These are phyloP conservation scores for Amia ocellicauda DNA, from an alignment of 2,113 vertebrate species.

Conservation along the genomic window DNA sequence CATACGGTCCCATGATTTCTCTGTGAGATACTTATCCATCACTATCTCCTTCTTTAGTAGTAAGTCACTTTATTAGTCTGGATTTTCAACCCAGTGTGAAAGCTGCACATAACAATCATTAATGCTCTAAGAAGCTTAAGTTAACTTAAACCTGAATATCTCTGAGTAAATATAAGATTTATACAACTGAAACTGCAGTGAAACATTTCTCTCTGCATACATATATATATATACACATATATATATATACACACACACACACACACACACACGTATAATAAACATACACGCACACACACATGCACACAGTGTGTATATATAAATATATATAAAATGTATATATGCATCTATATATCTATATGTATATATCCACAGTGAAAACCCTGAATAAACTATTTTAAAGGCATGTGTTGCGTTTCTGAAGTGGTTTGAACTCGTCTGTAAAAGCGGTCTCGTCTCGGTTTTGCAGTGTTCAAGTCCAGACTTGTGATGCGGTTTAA, in stretches of 20 bases:
- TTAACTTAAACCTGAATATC: conserved; percentile 42
- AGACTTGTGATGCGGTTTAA: conserved; percentile 77
- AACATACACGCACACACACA: conserved; percentile 78
- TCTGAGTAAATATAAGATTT: conserved; percentile 25
- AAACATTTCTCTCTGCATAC: not conserved
- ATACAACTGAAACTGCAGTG: conserved; percentile 2
- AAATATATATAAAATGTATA: conserved; percentile 31
- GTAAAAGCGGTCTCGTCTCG: conserved; percentile 80
- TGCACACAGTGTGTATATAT: no score
- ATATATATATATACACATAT: conserved; percentile 27
- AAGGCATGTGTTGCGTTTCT: conserved; percentile 95
- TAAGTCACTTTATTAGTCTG: conserved; percentile 56
- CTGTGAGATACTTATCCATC: conserved; percentile 6
- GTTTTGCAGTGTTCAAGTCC: conserved; percentile 62
- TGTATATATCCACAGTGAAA: conserved; percentile 93
- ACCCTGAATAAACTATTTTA: conserved; percentile 92
- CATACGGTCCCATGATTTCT: conserved; percentile 29
- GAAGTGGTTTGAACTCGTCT: conserved; percentile 81
- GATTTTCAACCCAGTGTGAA: conserved; percentile 61
- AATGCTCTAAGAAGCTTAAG: conserved; percentile 46
- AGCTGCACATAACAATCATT: conserved; percentile 88
- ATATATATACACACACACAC: conserved; percentile 78
- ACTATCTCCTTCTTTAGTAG: conserved; percentile 17
- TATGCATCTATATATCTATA: conserved; percentile 50
- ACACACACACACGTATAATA: conserved; percentile 70